Base-by-base conservation (phyloP, 2,797 vertebrate species). In the Knipowitschia caucasica region DNA sequence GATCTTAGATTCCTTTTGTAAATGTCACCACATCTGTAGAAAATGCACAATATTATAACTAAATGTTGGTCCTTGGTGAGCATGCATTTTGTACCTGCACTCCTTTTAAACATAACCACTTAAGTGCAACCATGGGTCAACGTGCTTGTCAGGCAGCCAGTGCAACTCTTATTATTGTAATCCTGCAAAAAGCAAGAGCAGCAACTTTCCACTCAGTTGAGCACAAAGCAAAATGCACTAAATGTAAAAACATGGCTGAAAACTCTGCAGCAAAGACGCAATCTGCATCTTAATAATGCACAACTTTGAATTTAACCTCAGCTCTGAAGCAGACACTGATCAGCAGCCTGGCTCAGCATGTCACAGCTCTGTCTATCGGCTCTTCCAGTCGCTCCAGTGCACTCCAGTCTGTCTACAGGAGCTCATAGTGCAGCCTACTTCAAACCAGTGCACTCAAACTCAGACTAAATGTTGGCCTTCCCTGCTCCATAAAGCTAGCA, bases 61-160 rank as follows among this genome's bases (percentile, higher is more conserved):
- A 17, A 45, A 15, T 25, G 15, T 15, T 27, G n/a, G 8, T 29
- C 4, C 4, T 29, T 15, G 5, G 25, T n/a, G 8, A 27, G 25
- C 44, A 46, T 46, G 26, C 44, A 46, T 11, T 30, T 18, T 46
- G 18, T 1, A 21, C 23, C 12, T n/a, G 30, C 30, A 33, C 30
- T 33, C 6, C 46, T 33, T 21, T 26, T 34, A 33, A 3, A 33
- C 30, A 49, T 49, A 14, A 49, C 18, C 18, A 23, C 9, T 21
- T 29, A 35, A 36, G 21, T 33, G 54, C 44, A 57, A 17, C 44
- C 33, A 67, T 47, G 64, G 57, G 50, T 46, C 30, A 75, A 56
- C 80, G 75, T 83, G 80, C 81, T 72, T 47, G 63, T 64, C 68
- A 68, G 81, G 73, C 73, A 82, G 44, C 40, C 53, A 65, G 57